Percentiles rank a stretch among this genome's conserved stretches.
Evolutionary conservation across 2,113 vertebrate species (phyloP).

Genomic region (Carollia perspicillata): DNA sequence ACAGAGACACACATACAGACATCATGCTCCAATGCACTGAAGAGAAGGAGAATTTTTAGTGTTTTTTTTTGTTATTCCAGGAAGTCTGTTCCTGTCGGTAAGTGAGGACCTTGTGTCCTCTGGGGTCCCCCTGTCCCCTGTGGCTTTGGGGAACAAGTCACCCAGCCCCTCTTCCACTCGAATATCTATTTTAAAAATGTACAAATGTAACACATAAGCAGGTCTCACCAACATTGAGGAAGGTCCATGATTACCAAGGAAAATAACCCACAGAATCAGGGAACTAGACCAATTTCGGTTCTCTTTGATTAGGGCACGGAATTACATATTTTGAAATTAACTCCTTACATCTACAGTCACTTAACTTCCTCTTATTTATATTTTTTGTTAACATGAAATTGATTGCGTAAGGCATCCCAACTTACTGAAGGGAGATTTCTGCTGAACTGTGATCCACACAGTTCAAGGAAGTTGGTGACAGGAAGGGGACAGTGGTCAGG

Average conservation of each 20-base stretch:
- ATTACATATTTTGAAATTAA: constrained; percentile 64
- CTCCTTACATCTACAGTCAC: not conserved
- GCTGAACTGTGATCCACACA: not conserved
- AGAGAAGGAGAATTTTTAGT: not conserved
- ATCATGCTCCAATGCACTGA: not conserved
- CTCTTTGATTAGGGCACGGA: constrained; percentile 59
- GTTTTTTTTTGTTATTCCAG: not conserved
- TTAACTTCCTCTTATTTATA: constrained; percentile 52
- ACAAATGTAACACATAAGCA: constrained; percentile 60
- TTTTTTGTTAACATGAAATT: constrained; percentile 43
- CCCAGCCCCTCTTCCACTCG: not conserved
- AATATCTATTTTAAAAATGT: constrained; percentile 38
- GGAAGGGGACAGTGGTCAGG: not conserved
- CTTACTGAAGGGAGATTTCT: not conserved
- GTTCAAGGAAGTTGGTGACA: not conserved
- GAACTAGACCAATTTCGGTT: constrained; percentile 72
- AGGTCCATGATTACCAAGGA: constrained; percentile 64
- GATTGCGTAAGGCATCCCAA: not conserved
- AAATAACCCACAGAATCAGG: constrained; percentile 62
- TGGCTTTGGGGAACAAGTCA: not conserved
- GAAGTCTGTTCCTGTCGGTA: not conserved
- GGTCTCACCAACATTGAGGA: constrained; percentile 68
- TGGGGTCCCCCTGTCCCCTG: not conserved
- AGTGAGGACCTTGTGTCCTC: not conserved
- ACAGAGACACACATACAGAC: not conserved